phyloP scores from a whole-genome alignment of 53 echinoderm and acorn worm genomes.

The Hippasteria phrygiana region DNA sequence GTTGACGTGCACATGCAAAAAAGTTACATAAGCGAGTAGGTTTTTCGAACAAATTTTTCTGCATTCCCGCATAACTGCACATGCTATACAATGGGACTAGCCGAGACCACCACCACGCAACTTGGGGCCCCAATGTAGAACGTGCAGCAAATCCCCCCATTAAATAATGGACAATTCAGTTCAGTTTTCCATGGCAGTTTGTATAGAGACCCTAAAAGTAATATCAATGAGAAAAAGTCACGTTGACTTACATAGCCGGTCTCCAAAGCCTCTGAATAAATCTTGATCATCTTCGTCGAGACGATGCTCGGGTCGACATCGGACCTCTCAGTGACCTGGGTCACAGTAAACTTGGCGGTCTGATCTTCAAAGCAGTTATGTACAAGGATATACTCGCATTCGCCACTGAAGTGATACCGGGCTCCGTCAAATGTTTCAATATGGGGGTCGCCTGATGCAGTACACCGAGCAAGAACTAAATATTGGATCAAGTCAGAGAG shows the following conservation, averaged over 20 bases:
- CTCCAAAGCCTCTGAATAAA: background rate
- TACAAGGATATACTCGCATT: conserved; percentile 48
- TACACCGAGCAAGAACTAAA: conserved; percentile 28
- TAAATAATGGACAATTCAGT: too few species aligned
- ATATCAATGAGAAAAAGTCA: too few species aligned
- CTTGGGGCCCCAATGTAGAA: too few species aligned
- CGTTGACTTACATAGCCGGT: background rate
- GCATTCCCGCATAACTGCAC: too few species aligned
- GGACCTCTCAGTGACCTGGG: conserved; percentile 32
- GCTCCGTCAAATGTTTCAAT: conserved; percentile 41
- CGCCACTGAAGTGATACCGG: conserved; percentile 25
- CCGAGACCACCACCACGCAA: too few species aligned
- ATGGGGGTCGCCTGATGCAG: conserved; percentile 45
- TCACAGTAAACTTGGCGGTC: conserved; percentile 14
- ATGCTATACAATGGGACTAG: too few species aligned
- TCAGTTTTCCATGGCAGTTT: too few species aligned
- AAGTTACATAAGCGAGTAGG: too few species aligned
- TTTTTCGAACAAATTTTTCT: too few species aligned
- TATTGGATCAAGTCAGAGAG: background rate
- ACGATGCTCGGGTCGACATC: background rate
- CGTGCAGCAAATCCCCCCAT: too few species aligned
- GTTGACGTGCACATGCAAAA: too few species aligned
- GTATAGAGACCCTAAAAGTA: too few species aligned
- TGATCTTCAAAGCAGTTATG: background rate
- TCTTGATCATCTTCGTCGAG: conserved; percentile 4